A percentile compares a stretch with the other conserved stretches of the same genome.
phyloP scores from a whole-genome alignment of 2,113 vertebrate species.

The Oncorhynchus tshawytscha region DNA sequence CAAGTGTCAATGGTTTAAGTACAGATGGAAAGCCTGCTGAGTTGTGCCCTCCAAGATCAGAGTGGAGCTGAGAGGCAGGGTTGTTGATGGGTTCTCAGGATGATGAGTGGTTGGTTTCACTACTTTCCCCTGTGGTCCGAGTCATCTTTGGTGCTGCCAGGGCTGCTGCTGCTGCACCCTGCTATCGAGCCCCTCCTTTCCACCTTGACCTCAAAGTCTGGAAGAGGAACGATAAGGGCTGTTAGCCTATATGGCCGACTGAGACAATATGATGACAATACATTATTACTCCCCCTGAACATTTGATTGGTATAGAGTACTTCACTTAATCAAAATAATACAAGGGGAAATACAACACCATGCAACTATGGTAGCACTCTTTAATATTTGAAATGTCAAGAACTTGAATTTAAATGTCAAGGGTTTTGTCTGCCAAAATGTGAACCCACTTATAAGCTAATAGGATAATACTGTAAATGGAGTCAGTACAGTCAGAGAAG shows the following conservation, averaged over 20 bases:
- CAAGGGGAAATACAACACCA: no score
- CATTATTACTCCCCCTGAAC: neutral
- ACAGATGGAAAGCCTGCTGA: slow-evolving; percentile 21
- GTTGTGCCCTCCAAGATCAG: slow-evolving; percentile 4
- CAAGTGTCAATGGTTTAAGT: slow-evolving; percentile 18
- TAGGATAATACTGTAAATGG: neutral
- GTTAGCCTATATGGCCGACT: no score
- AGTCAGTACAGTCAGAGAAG: slow-evolving; percentile 28
- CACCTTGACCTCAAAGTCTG: slow-evolving; percentile 83
- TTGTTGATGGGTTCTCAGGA: slow-evolving; percentile 20
- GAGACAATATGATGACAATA: neutral
- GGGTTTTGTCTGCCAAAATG: neutral
- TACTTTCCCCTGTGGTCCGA: slow-evolving; percentile 81
- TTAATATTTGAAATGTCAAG: neutral
- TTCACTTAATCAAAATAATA: no score
- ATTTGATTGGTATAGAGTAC: neutral
- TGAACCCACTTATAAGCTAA: neutral
- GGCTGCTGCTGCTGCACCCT: slow-evolving; percentile 73
- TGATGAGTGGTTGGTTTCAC: slow-evolving; percentile 31
- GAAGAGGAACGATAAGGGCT: slow-evolving; percentile 17
- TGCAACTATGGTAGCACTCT: no score
- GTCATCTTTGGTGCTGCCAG: slow-evolving; percentile 81
- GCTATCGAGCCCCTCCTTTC: slow-evolving; percentile 71
- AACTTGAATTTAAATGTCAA: neutral
- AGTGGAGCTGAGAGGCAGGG: slow-evolving; percentile 20